Percentiles rank a stretch among this genome's conserved stretches.
Evolutionary conservation across 2,888 invertebrate genomes (phyloP).

Genomic region (Lamellibrachia columna): DNA sequence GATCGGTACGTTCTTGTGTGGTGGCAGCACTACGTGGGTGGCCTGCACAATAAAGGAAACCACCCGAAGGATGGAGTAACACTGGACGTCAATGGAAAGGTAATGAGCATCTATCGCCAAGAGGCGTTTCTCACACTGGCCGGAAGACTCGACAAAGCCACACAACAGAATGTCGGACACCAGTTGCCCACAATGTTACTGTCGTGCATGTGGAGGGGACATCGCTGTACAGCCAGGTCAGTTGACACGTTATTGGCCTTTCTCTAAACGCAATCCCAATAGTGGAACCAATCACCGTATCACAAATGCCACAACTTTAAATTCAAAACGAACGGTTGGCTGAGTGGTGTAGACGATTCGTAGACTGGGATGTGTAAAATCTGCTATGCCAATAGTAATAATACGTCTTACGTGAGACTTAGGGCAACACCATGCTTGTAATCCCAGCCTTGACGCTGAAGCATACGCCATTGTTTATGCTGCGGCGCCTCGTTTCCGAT

Average conservation of each 20-base stretch:
- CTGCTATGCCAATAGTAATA: too few species aligned
- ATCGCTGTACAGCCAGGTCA: background rate
- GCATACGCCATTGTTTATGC: too few species aligned
- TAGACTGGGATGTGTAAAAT: too few species aligned
- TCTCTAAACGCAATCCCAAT: too few species aligned
- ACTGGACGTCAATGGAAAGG: background rate
- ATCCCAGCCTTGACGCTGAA: too few species aligned
- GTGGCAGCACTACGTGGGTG: background rate
- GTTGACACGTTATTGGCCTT: background rate
- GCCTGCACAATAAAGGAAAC: background rate
- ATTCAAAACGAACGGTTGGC: too few species aligned
- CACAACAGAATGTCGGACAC: background rate
- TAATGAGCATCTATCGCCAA: background rate
- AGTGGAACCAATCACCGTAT: too few species aligned
- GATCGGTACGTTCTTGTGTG: background rate
- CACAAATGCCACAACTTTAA: too few species aligned
- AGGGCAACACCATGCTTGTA: too few species aligned
- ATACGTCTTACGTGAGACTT: too few species aligned
- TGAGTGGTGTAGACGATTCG: too few species aligned
- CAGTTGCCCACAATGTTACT: background rate
- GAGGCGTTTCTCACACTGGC: background rate
- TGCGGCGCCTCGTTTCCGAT: too few species aligned
- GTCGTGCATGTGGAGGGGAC: background rate
- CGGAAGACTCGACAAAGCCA: background rate
- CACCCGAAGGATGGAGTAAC: background rate